phyloP scores from a whole-genome alignment of 2,888 invertebrate species.

The Parelbella ahira region DNA sequence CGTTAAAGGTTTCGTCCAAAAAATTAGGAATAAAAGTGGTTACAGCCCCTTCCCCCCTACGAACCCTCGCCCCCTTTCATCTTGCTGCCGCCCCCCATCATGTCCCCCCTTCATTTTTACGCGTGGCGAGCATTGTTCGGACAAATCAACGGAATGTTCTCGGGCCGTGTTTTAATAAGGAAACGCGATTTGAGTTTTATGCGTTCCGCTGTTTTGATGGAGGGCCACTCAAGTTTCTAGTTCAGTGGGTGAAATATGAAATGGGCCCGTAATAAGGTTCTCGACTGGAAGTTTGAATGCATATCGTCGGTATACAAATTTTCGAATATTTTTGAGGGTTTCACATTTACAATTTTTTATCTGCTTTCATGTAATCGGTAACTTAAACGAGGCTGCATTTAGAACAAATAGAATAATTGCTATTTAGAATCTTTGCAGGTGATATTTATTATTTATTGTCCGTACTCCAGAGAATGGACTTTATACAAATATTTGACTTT shows the following conservation, averaged over 20 bases:
- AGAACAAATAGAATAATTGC: too few relatives aligned
- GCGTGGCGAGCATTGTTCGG: conserved; percentile 42
- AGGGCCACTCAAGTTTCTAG: conserved; percentile 7
- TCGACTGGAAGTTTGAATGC: not conserved
- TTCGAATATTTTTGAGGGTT: too few relatives aligned
- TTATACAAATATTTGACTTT: too few relatives aligned
- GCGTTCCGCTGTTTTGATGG: conserved; percentile 12
- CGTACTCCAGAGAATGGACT: too few relatives aligned
- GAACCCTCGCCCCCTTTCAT: conserved; percentile 52
- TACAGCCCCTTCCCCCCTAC: too few relatives aligned
- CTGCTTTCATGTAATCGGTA: too few relatives aligned
- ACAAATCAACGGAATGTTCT: conserved; percentile 43
- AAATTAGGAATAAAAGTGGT: conserved; percentile 45
- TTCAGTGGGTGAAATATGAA: conserved; percentile 19
- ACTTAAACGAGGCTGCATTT: too few relatives aligned
- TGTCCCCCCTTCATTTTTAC: too few relatives aligned
- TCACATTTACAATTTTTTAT: too few relatives aligned
- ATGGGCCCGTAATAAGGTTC: conserved; percentile 1
- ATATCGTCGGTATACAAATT: not conserved
- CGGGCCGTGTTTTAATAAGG: conserved; percentile 36
- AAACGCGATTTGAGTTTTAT: conserved; percentile 34
- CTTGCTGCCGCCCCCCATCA: conserved; percentile 41
- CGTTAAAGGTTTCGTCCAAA: conserved; percentile 48
- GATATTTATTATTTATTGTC: too few relatives aligned
- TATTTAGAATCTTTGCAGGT: too few relatives aligned